Conservation (phyloP, 1,140 invertebrate genomes). For the Potamilus streckersoni region DNA sequence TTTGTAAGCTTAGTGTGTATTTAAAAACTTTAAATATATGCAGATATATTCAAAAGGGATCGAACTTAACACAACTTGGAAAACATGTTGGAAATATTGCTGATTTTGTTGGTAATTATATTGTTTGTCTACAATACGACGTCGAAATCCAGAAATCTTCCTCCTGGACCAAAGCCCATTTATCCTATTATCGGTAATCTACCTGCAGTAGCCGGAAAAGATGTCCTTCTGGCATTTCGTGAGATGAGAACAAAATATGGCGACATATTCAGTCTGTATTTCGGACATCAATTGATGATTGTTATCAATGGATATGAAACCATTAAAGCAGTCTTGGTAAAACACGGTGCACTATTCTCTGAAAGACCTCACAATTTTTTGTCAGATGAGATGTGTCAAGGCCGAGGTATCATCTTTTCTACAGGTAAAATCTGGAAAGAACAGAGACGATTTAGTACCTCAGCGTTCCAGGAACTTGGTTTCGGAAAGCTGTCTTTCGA, state of each 20-base stretch:
- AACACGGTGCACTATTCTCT: background rate
- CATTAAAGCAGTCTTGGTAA: background rate
- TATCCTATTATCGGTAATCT: too few species aligned
- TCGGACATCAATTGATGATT: conserved; percentile 1
- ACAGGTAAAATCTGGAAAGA: conserved; percentile 1
- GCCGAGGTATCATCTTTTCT: background rate
- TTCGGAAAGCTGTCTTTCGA: background rate
- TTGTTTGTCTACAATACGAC: too few species aligned
- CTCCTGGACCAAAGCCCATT: too few species aligned
- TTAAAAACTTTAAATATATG: too few species aligned
- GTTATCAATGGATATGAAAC: conserved; percentile 3
- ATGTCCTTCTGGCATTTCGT: background rate
- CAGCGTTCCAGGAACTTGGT: background rate
- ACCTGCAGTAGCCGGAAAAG: background rate
- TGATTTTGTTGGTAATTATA: too few species aligned
- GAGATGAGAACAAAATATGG: conserved; percentile 1
- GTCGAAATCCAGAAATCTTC: too few species aligned
- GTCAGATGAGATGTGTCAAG: background rate
- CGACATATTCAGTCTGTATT: background rate
- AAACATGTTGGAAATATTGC: too few species aligned
- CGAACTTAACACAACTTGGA: too few species aligned
- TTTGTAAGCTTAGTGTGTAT: too few species aligned
- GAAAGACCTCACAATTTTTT: background rate
- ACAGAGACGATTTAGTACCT: conserved; percentile 1
- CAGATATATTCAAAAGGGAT: too few species aligned